Conservation (phyloP, 2,113 vertebrate species). For the Festucalex cinctus region DNA sequence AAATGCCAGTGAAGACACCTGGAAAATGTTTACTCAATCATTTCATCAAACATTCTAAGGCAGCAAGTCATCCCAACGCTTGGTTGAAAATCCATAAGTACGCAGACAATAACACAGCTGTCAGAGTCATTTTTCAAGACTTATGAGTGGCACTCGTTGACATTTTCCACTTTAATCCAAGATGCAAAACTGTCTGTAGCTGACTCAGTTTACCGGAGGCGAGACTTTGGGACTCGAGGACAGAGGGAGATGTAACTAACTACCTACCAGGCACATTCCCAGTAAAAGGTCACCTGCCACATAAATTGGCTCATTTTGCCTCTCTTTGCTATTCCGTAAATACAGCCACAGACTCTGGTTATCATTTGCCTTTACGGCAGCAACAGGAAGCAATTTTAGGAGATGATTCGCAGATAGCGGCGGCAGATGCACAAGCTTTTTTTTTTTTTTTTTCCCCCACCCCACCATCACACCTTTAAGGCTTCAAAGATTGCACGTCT, state of each 20-base stretch:
- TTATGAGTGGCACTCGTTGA: not conserved
- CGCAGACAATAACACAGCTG: not conserved
- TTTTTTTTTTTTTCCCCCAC: too few species aligned
- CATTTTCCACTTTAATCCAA: slow-evolving; percentile 6
- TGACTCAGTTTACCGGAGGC: not conserved
- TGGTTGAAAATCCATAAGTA: not conserved
- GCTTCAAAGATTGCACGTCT: slow-evolving; percentile 27
- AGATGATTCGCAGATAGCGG: slow-evolving; percentile 33
- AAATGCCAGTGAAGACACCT: too few species aligned
- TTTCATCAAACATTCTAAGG: not conserved
- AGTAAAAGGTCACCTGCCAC: slow-evolving; percentile 22
- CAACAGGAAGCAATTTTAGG: slow-evolving; percentile 42
- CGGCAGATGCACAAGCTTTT: slow-evolving; percentile 16
- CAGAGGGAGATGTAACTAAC: too few species aligned
- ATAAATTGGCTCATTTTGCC: slow-evolving; percentile 32
- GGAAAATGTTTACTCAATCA: too few species aligned
- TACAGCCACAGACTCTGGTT: slow-evolving; percentile 17
- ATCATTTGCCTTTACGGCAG: slow-evolving; percentile 36
- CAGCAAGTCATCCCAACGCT: not conserved
- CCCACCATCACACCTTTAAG: slow-evolving; percentile 16
- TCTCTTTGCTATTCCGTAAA: slow-evolving; percentile 21
- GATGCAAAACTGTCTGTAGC: slow-evolving; percentile 4
- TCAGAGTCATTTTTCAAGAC: not conserved
- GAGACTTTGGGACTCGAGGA: not conserved
- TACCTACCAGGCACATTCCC: not conserved